Evolutionary conservation across 2,113 vertebrate species (phyloP).

Genomic region (Rhineura floridana): DNA sequence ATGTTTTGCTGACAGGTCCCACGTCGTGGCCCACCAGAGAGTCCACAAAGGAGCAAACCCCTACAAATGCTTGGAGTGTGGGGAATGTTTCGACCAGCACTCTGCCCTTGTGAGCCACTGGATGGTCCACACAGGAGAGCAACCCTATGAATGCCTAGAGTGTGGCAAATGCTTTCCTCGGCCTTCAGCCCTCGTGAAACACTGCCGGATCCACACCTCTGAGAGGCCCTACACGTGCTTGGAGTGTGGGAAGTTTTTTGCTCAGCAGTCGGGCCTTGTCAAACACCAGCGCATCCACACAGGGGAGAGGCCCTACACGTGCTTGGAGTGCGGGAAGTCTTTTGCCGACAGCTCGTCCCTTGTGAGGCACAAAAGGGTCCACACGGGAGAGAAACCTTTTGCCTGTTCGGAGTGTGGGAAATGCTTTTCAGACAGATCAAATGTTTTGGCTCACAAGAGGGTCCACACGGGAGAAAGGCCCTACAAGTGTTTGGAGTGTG

Average conservation of each 20-base stretch:
- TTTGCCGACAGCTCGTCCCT: slow-evolving; percentile 79
- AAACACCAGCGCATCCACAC: slow-evolving; percentile 78
- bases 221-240: slow-evolving; percentile 80
- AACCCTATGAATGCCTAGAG: slow-evolving; percentile 78
- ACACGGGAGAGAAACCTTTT: slow-evolving; percentile 59
- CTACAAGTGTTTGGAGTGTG: slow-evolving; percentile 76
- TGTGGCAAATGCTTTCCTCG: slow-evolving; percentile 86
- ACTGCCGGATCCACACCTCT: slow-evolving; percentile 77
- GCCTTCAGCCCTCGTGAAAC: slow-evolving; percentile 83
- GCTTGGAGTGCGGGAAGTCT: slow-evolving; percentile 70
- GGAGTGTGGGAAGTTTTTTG: slow-evolving; percentile 80
- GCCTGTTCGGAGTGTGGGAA: slow-evolving; percentile 49
- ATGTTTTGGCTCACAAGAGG: slow-evolving; percentile 71
- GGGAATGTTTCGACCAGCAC: slow-evolving; percentile 77
- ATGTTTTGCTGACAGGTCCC: slow-evolving; percentile 64
- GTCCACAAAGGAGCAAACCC: slow-evolving; percentile 67
- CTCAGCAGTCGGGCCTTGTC: slow-evolving; percentile 81
- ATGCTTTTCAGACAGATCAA: slow-evolving; percentile 72
- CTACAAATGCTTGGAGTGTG: slow-evolving; percentile 77
- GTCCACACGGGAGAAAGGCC: slow-evolving; percentile 76
- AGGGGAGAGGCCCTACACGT: slow-evolving; percentile 59
- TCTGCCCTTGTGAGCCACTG: slow-evolving; percentile 76
- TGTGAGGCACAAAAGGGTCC: slow-evolving; percentile 67
- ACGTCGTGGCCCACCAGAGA: slow-evolving; percentile 60
- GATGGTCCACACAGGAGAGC: slow-evolving; percentile 70